phyloP scores from a whole-genome alignment of 1,140 invertebrate species.

The Saxidomus purpurata region DNA sequence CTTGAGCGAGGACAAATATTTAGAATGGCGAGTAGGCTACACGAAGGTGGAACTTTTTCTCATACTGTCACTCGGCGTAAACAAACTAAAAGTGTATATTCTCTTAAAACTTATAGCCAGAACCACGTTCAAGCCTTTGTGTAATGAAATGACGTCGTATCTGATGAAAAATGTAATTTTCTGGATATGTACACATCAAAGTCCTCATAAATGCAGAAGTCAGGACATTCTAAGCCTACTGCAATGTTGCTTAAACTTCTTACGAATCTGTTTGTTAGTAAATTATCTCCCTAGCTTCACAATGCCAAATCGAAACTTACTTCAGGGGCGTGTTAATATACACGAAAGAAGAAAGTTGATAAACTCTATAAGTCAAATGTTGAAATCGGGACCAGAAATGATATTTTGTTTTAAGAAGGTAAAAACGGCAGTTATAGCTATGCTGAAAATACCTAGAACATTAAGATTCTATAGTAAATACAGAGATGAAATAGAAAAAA shows the following conservation, averaged over 20 bases:
- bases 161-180: conserved; percentile 14
- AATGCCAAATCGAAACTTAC: neutral
- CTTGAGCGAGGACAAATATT: neutral
- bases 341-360: neutral
- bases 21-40: neutral
- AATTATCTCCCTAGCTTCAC: neutral
- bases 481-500: neutral
- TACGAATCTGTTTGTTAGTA: neutral
- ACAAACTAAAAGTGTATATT: neutral
- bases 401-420: neutral
- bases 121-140: neutral
- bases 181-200: neutral
- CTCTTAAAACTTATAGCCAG: neutral
- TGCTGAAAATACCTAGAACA: neutral
- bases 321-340: neutral
- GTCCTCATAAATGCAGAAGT: neutral
- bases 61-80: neutral
- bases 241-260: neutral
- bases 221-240: neutral
- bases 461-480: neutral
- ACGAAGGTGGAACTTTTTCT: neutral
- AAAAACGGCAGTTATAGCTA: neutral
- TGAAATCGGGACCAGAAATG: neutral
- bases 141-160: conserved; percentile 11
- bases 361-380: neutral